Evolutionary conservation across 1,140 invertebrate genomes (phyloP).

Genomic region (Chlorops oryzae): DNA sequence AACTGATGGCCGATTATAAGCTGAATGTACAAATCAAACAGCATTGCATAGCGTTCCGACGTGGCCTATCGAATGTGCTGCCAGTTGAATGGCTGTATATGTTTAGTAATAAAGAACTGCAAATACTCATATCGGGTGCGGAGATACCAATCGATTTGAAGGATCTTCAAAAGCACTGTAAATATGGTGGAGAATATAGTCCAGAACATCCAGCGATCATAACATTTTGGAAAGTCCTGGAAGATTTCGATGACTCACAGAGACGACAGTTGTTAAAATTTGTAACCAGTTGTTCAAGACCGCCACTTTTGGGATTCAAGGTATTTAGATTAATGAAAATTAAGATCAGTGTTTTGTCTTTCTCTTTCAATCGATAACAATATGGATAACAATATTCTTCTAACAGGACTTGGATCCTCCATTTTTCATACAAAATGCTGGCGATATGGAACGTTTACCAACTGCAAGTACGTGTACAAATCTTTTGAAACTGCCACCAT

Average conservation of each 20-base stretch:
- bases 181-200: slow-evolving; percentile 79
- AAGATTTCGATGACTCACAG: slow-evolving; percentile 76
- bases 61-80: slow-evolving; percentile 82
- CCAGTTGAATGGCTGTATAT: slow-evolving; percentile 87
- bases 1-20: slow-evolving; percentile 93
- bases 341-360: too few species aligned
- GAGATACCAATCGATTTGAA: slow-evolving; percentile 85
- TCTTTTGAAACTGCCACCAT: slow-evolving; percentile 90
- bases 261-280: slow-evolving; percentile 87
- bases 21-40: slow-evolving; percentile 83
- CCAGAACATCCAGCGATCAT: slow-evolving; percentile 70
- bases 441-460: slow-evolving; percentile 79
- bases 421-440: slow-evolving; percentile 90
- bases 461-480: slow-evolving; percentile 98
- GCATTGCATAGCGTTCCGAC: slow-evolving; percentile 80
- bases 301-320: slow-evolving; percentile 96
- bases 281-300: slow-evolving; percentile 93
- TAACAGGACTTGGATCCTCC: slow-evolving; percentile 83
- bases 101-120: slow-evolving; percentile 92
- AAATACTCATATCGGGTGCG: slow-evolving; percentile 90
- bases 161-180: slow-evolving; percentile 79
- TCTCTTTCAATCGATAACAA: too few species aligned
- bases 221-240: slow-evolving; percentile 80
- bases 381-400: background rate
- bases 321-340: too few species aligned